phyloP scores from a whole-genome alignment of 1,140 invertebrate genomes.

The Drosophila kohkoa region DNA sequence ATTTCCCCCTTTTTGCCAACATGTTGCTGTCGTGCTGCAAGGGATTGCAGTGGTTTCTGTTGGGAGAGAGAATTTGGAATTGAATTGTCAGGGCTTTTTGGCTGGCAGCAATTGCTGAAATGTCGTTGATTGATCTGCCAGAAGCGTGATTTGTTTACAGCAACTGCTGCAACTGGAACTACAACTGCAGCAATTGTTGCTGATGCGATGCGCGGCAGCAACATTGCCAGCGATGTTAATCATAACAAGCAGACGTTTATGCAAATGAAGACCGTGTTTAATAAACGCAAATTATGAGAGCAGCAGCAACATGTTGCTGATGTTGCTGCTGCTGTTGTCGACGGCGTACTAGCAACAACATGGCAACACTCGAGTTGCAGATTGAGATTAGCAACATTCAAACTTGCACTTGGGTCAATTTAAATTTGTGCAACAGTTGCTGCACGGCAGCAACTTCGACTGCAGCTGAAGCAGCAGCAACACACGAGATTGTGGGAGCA shows the following conservation, averaged over 20 bases:
- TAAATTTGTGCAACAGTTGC: slow-evolving; percentile 80
- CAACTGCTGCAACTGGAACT: slow-evolving; percentile 35
- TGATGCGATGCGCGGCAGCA: slow-evolving; percentile 17
- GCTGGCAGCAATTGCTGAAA: slow-evolving; percentile 23
- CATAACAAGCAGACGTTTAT: slow-evolving; percentile 67
- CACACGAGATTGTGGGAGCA: slow-evolving; percentile 78
- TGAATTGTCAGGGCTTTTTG: slow-evolving; percentile 67
- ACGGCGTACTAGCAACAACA: slow-evolving; percentile 42
- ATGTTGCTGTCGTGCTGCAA: slow-evolving; percentile 34
- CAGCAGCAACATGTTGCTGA: slow-evolving; percentile 46
- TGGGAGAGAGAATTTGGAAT: slow-evolving; percentile 38
- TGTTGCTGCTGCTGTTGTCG: slow-evolving; percentile 27
- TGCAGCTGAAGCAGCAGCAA: slow-evolving; percentile 52
- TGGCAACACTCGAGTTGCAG: slow-evolving; percentile 41
- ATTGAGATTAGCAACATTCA: slow-evolving; percentile 79
- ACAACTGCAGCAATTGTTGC: slow-evolving; percentile 36
- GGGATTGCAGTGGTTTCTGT: slow-evolving; percentile 6
- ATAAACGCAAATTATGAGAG: slow-evolving; percentile 81
- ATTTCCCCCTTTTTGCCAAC: slow-evolving; percentile 21
- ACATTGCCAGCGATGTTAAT: slow-evolving; percentile 55
- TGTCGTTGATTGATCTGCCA: slow-evolving; percentile 68
- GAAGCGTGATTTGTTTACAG: slow-evolving; percentile 75
- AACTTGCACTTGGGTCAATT: slow-evolving; percentile 83
- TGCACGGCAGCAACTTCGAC: slow-evolving; percentile 38
- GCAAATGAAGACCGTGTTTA: slow-evolving; percentile 76